These are phyloP conservation scores for Itoplectis maculator DNA, from an alignment of 2,888 invertebrate species.

Conservation along the genomic window DNA sequence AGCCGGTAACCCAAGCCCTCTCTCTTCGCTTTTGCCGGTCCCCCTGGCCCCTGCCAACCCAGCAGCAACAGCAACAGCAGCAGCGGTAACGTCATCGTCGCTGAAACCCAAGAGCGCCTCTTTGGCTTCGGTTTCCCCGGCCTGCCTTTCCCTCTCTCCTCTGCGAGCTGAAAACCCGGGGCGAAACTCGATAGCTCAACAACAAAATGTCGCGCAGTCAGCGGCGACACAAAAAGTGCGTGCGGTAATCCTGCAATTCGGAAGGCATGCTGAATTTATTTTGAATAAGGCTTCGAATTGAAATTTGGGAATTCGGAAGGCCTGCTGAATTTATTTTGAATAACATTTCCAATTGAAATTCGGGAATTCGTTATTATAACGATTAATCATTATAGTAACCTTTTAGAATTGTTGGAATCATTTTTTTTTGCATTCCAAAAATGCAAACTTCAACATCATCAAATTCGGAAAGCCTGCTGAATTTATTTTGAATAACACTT, in stretches of 20 bases:
- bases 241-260: background rate
- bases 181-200: slow-evolving; percentile 64
- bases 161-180: slow-evolving; percentile 52
- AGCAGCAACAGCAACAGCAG: slow-evolving; percentile 47
- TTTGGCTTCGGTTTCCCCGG: slow-evolving; percentile 81
- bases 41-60: slow-evolving; percentile 39
- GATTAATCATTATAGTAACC: too few species aligned
- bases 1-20: slow-evolving; percentile 74
- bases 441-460: too few species aligned
- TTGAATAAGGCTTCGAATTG: too few species aligned
- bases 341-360: too few species aligned
- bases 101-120: slow-evolving; percentile 81
- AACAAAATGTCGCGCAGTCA: slow-evolving; percentile 36
- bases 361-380: too few species aligned
- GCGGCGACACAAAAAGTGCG: slow-evolving; percentile 25
- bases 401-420: too few species aligned
- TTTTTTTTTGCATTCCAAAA: too few species aligned
- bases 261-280: background rate
- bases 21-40: slow-evolving; percentile 40
- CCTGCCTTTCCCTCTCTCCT: slow-evolving; percentile 46
- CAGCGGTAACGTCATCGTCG: slow-evolving; percentile 73
- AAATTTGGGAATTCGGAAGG: too few species aligned
- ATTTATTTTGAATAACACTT: too few species aligned
- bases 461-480: too few species aligned
- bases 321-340: too few species aligned